Base-by-base conservation (phyloP, 1,140 invertebrate species). In the Oreohelix idahoensis region DNA sequence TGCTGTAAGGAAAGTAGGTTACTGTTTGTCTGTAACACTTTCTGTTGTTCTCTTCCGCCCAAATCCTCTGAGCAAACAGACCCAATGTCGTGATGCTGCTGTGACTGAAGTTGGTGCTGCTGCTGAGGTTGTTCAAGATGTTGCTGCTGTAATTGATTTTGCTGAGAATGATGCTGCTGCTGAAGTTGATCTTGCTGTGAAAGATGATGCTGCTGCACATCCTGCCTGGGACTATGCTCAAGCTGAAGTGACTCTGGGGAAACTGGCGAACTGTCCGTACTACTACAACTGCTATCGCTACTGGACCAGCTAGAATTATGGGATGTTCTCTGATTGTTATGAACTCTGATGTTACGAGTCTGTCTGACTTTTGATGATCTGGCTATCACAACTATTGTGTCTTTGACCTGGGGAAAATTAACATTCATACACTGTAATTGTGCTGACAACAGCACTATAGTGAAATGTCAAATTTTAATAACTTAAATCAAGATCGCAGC, bases 1-100 rank as follows among this genome's bases (percentile, higher is more conserved):
- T 82, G 80, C 35, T 82, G 80, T 82, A 82, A 35, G 45, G 42
- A 38, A 17, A 82, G 80, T 8, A 82, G 32, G 51, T 58, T 82
- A 5, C 35, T 70, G 66, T 79, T 79, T 17, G 38, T 66, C n/a
- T 74, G 71, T 42, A 26, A 42, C 1, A n/a, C 23, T 32, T 20
- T 49, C 42, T 49, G 36, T 71, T 10, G 26, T 58, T 66, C 63
- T 10, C 17, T 66, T 66, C n/a, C 2, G 32, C 29, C 29, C 63
- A 11, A 2, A 8, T 74, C 32, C 4, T 74, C 71, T 39, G 35
- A 8, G 71, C n/a, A 10, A 74, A 10, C 38, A 74, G 71, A n/a
- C 1, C 23, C 38, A 26, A 23, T 36, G 1, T 29, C 2, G 11
- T 42, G 71, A 39, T 49, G 36, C 23, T n/a, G 42, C 13, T n/a